A percentile compares a stretch with the other conserved stretches of the same genome.
Evolutionary conservation across 2,888 invertebrate species (phyloP).

Genomic region (Stenichneumon culpator): DNA sequence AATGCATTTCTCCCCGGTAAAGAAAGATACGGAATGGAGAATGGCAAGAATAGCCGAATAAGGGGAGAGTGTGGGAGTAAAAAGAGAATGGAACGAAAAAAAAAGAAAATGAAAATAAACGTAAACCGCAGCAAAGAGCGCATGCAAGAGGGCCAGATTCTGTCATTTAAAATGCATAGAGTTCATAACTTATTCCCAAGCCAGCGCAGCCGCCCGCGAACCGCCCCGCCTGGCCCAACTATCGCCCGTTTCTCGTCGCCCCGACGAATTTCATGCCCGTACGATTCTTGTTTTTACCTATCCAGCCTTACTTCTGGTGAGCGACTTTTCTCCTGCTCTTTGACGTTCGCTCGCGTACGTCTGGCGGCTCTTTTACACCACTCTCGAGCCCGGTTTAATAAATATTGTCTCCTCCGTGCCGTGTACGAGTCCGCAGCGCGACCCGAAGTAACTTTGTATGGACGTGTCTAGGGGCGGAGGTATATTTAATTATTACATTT

Average conservation of each 20-base stretch:
- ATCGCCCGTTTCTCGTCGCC: constrained; percentile 27
- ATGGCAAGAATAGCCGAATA: constrained; percentile 42
- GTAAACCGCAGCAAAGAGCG: constrained; percentile 76
- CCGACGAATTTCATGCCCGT: constrained; percentile 55
- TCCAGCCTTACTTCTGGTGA: constrained; percentile 10
- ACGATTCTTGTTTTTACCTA: constrained; percentile 56
- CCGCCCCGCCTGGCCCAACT: constrained; percentile 44
- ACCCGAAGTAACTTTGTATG: neutral
- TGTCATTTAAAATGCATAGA: constrained; percentile 83
- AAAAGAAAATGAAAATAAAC: constrained; percentile 25
- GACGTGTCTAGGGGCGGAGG: neutral
- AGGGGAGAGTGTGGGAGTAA: constrained; percentile 13
- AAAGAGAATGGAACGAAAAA: constrained; percentile 21
- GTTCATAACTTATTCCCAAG: constrained; percentile 82
- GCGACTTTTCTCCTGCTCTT: constrained; percentile 7
- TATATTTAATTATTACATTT: constrained; percentile 35
- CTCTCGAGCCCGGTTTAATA: neutral
- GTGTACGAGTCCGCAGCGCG: neutral
- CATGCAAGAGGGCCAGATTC: constrained; percentile 80
- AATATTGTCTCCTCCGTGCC: neutral
- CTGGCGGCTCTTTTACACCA: constrained; percentile 22
- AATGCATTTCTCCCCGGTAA: constrained; percentile 78
- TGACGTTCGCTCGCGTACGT: constrained; percentile 35
- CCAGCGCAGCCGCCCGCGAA: constrained; percentile 62
- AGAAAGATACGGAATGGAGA: constrained; percentile 42